Percentiles rank a stretch among this genome's conserved stretches.
These are phyloP conservation scores for Haemorhous mexicanus DNA, from an alignment of 2,113 vertebrate genomes.

Conservation along the genomic window DNA sequence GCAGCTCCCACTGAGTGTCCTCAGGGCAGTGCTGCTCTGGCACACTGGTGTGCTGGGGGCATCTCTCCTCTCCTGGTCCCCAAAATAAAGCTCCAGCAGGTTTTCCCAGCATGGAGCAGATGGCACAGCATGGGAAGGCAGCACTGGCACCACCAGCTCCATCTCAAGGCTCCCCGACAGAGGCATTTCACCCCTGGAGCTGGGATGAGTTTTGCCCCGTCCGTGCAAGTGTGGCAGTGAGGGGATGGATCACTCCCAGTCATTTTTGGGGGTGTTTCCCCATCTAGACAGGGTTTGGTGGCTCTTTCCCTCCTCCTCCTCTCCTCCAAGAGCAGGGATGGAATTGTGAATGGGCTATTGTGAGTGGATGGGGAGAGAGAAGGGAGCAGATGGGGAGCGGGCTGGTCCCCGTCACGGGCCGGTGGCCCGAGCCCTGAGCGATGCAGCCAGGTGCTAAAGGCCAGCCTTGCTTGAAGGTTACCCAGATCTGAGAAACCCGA, in stretches of 20 bases:
- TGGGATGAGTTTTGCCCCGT: not conserved
- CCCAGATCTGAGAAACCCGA: not conserved
- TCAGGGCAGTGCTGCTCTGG: fast-evolving
- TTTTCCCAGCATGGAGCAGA: not conserved
- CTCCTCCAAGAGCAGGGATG: not conserved
- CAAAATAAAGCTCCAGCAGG: not conserved
- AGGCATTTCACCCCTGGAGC: not conserved
- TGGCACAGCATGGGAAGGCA: fast-evolving
- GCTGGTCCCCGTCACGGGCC: not conserved
- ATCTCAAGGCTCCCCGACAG: fast-evolving
- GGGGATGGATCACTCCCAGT: not conserved
- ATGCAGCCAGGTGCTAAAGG: slow-evolving; percentile 60
- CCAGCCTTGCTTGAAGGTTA: slow-evolving; percentile 27
- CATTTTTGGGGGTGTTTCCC: not conserved
- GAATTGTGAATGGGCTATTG: slow-evolving; percentile 61
- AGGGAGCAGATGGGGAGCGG: slow-evolving; percentile 18
- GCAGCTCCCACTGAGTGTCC: fast-evolving
- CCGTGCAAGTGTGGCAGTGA: fast-evolving
- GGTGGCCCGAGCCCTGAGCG: not conserved
- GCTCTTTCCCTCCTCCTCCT: not conserved
- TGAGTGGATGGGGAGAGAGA: not conserved
- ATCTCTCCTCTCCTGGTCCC: not conserved
- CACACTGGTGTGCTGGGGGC: fast-evolving
- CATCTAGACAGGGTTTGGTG: not conserved
- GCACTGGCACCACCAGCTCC: not conserved